Evolutionary conservation across 2,113 vertebrate genomes (phyloP).

Genomic region (Anoplopoma fimbria): DNA sequence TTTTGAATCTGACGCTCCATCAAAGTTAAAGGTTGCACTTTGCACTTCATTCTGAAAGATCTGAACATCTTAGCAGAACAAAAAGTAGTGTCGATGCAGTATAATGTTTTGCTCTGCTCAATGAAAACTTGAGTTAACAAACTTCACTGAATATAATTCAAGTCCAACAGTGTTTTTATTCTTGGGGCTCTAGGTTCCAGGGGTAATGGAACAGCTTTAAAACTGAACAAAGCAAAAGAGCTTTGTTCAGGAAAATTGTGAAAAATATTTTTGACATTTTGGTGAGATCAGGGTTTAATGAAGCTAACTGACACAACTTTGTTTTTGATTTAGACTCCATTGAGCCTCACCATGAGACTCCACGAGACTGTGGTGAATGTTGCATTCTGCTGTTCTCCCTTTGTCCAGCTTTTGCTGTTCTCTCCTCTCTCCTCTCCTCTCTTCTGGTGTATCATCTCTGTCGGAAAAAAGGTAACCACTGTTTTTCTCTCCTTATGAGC

Average conservation of each 20-base stretch:
- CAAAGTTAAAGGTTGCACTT: neutral
- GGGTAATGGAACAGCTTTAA: neutral
- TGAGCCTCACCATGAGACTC: neutral
- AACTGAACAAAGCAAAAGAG: too few relatives aligned
- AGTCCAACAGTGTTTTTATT: neutral
- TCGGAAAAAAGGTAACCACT: constrained; percentile 47
- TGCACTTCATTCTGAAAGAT: neutral
- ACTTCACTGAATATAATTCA: neutral
- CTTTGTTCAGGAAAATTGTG: neutral
- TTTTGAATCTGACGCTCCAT: neutral
- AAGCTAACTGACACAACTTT: neutral
- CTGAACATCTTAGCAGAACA: neutral
- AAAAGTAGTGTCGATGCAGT: too few relatives aligned
- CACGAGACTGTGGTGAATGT: neutral
- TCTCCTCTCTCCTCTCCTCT: constrained; percentile 46
- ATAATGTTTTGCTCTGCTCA: neutral
- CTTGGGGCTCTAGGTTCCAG: neutral
- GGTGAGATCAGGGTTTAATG: neutral
- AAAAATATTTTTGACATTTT: neutral
- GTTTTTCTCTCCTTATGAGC: neutral
- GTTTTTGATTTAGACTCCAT: constrained; percentile 29
- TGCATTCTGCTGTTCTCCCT: constrained; percentile 54
- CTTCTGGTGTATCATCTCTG: constrained; percentile 35
- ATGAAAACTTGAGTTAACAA: neutral
- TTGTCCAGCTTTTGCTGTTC: constrained; percentile 38